Conservation (phyloP, 2,797 vertebrate genomes). For the Coranthus polyacanthus region DNA sequence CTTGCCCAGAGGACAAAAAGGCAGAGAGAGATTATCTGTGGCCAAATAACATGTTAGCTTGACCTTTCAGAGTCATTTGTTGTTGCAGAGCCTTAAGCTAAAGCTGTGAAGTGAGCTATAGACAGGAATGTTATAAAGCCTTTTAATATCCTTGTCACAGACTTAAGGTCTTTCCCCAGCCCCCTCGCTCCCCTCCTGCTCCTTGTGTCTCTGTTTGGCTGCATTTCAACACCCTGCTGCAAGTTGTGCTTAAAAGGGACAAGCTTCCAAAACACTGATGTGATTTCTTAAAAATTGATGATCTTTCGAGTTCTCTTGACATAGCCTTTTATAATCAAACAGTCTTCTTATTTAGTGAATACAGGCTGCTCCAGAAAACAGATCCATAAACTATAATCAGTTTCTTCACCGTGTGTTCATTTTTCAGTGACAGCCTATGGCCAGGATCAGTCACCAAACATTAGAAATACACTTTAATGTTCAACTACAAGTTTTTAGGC, state of each 20-base stretch:
- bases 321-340: constrained; percentile 41
- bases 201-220: constrained; percentile 41
- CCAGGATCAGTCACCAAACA: constrained; percentile 15
- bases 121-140: constrained; percentile 50
- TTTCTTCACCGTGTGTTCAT: constrained; percentile 24
- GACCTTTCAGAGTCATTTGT: constrained; percentile 63
- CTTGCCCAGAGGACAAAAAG: constrained; percentile 24
- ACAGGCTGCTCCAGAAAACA: constrained; percentile 13
- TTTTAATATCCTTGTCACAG: constrained; percentile 57
- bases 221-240: constrained; percentile 38
- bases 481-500: constrained; percentile 12
- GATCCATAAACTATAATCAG: constrained; percentile 20
- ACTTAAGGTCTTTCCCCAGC: constrained; percentile 46
- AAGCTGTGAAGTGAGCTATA: constrained; percentile 36
- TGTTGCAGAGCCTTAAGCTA: constrained; percentile 53
- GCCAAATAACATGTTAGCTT: constrained; percentile 61
- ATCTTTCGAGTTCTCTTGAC: constrained; percentile 25
- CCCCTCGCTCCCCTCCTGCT: background rate
- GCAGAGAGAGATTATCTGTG: constrained; percentile 39
- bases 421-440: constrained; percentile 21
- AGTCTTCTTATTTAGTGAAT: constrained; percentile 26
- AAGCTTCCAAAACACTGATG: constrained; percentile 33
- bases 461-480: constrained; percentile 18
- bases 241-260: constrained; percentile 49
- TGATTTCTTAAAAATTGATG: constrained; percentile 30